Evolutionary conservation across 2,888 invertebrate species (phyloP), one percentile per base, ranked within the genome.

Genomic region (Imbricaverruca yamaguchii): DNA sequence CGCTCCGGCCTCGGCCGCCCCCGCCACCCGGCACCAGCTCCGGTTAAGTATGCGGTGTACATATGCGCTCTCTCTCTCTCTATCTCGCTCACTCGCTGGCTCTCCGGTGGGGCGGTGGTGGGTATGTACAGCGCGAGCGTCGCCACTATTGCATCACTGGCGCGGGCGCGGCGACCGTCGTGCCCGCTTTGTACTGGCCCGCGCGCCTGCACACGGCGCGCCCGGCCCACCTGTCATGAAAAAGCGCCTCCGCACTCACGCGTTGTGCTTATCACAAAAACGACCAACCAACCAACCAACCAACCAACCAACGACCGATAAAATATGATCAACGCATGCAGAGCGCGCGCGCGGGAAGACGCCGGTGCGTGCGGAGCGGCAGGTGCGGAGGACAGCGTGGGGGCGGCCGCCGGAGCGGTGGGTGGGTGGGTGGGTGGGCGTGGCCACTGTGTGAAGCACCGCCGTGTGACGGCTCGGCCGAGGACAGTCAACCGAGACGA

Each of bases 281-380:
- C 23, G 39, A 39, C 39, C 39, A 39, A 39, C 39, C 39, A 39
- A 69, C 69, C 23, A 69, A 39, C 39, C 39, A 39, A 69, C 69
- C 23, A 69, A 69, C 69, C 39, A 69, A 69, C 39, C 69, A 69
- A 69, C 69, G 39, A 13, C 39, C 69, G 69, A 69, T 69, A 69
- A 69, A 69, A 69, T 53, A 65, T n/a, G 39, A 69, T n/a, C 69
- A 53, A 53, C 13, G 15, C 69, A 39, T 23, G 25, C 67, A 23
- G 25, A 67, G 15, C 6, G 11, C 25, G 23, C 11, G 8, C 21
- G 63, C 21, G 6, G 21, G 21, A 21, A 10, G 18, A 8, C 63
- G 63, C 21, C 63, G 18, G 39, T 39, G 39, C 39, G 39, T 1
- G 63, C 6, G 10, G n/a, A 2, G 21, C 21, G 63, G 21, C 63